A percentile compares a stretch with the other conserved stretches of the same genome.
phyloP scores from a whole-genome alignment of 2,888 invertebrate genomes.

The Agonopterix arenella region DNA sequence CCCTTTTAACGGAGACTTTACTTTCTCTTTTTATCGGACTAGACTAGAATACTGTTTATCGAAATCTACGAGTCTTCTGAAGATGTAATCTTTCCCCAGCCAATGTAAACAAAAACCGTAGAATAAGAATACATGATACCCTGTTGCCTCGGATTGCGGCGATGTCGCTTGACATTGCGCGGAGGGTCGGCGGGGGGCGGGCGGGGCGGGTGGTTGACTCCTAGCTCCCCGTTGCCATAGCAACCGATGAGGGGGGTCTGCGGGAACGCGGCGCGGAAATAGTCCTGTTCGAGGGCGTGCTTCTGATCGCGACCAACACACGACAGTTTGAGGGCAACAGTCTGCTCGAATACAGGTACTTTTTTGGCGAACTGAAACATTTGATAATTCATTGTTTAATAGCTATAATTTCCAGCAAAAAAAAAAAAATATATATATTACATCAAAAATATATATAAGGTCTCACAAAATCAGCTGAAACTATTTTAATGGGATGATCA shows the following conservation, averaged over 20 bases:
- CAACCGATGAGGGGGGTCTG: constrained; percentile 53
- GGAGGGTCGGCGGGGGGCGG: constrained; percentile 14
- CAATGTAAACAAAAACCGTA: constrained; percentile 61
- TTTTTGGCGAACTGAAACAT: constrained; percentile 51
- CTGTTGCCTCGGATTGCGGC: constrained; percentile 28
- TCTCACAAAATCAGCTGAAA: no score
- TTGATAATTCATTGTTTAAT: no score
- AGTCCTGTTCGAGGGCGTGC: constrained; percentile 52
- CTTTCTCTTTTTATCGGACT: no score
- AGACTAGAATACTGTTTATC: not conserved
- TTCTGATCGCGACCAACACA: constrained; percentile 61
- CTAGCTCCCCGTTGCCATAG: constrained; percentile 67
- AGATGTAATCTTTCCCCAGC: constrained; percentile 53
- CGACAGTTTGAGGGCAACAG: constrained; percentile 56
- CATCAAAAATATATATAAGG: no score
- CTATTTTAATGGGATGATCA: no score
- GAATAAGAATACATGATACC: constrained; percentile 62
- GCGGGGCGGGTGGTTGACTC: constrained; percentile 45
- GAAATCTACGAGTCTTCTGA: not conserved
- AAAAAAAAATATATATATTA: no score
- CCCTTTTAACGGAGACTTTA: no score
- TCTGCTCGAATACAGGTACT: constrained; percentile 57
- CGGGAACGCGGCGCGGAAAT: constrained; percentile 55
- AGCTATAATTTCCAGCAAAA: no score
- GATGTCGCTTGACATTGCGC: constrained; percentile 24